Evolutionary conservation across 2,113 vertebrate species (phyloP).

Genomic region (Hemichromis elongatus): DNA sequence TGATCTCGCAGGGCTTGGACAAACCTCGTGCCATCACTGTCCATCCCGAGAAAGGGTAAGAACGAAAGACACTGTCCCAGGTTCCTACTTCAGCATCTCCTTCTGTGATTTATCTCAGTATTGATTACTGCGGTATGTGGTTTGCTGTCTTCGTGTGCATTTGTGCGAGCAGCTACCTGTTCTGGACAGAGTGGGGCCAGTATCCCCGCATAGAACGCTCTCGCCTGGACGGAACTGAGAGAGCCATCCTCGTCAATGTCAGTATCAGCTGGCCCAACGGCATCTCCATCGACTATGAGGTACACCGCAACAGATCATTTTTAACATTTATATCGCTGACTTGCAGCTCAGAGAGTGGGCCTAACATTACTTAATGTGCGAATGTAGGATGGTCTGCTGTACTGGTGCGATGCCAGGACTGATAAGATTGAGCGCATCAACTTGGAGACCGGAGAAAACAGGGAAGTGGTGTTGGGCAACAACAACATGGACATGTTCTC

Average conservation of each 20-base stretch:
- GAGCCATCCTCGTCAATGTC: conserved; percentile 86
- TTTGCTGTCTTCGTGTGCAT: not conserved
- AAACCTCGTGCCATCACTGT: conserved; percentile 95
- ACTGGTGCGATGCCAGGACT: conserved; percentile 95
- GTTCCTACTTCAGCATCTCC: not conserved
- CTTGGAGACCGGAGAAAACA: conserved; percentile 89
- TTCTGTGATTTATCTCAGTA: not conserved
- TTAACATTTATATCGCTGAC: not conserved
- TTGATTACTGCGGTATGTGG: not conserved
- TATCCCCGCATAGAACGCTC: conserved; percentile 94
- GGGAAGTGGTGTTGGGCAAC: conserved; percentile 89
- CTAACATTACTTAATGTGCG: not conserved
- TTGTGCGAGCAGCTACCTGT: conserved; percentile 81
- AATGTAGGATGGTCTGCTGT: conserved; percentile 85
- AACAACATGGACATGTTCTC: conserved; percentile 99
- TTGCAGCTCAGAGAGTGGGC: not conserved
- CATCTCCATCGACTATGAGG: conserved; percentile 94
- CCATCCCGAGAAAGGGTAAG: conserved; percentile 91
- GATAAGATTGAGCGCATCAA: conserved; percentile 96
- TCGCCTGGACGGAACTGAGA: conserved; percentile 84
- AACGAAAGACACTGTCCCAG: conserved; percentile 2
- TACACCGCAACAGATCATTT: conserved; percentile 25
- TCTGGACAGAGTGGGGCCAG: conserved; percentile 99
- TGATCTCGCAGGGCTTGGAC: conserved; percentile 94
- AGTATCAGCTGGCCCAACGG: conserved; percentile 99